Evolutionary conservation across 1,140 invertebrate species (phyloP), one percentile per base, ranked within the genome.

Genomic region (Acromyrmex charruanus): DNA sequence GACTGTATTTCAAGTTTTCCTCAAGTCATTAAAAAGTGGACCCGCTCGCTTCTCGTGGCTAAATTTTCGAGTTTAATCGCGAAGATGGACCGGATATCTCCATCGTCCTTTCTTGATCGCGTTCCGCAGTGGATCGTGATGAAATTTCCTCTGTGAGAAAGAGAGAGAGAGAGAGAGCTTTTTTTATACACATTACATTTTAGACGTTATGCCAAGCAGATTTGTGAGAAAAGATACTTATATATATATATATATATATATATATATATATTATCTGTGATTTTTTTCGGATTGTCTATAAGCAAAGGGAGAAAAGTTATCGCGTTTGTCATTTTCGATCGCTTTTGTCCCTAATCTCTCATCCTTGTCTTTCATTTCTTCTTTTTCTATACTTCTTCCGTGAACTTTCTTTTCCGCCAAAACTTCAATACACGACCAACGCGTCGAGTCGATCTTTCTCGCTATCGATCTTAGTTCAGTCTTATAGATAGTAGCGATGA

Each of bases 131-230:
- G 59, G 69, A 66, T 81, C 65, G 85, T 86, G 86, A 92, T 79
- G 58, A 91, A 87, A 68, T 66, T 89, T 80, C 80, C 39, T 71
- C 80, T 31, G 58, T 55, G 44, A 89, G 89, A 88, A 85, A 68
- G n/a, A 68, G n/a, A 69, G 14, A 69, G n/a, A 69, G n/a, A 68
- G n/a, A 69, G 39, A 68, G 65, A 68, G 79, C 90, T 94, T 89
- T 94, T 94, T 94, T 39, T 39, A 39, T 94, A 92, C 93, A 95
- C 90, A 61, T 86, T 95, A 94, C 91, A 88, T 91, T 94, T 86
- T 80, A 92, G 93, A 94, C 93, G 92, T 92, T 94, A 93, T 93
- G 94, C 93, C 93, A 81, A 84, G 69, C 39, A 95, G 92, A 88
- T 88, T 61, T 63, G 21, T 77, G 63, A 92, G 86, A 85, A 90